These are phyloP conservation scores for Australoheros scitulus DNA, from an alignment of 2,113 vertebrate genomes.

Conservation along the genomic window DNA sequence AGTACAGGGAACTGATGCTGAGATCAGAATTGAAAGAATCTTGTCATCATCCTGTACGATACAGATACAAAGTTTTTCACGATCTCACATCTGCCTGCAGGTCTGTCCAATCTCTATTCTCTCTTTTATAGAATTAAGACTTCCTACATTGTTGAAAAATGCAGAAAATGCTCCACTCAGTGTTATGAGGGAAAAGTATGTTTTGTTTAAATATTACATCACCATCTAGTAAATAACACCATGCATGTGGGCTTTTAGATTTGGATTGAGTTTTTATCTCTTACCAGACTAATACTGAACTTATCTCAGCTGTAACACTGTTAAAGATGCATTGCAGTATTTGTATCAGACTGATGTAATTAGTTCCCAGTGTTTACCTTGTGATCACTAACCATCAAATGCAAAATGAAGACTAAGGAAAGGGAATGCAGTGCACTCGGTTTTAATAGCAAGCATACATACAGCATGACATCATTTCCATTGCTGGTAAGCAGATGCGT, in stretches of 20 bases:
- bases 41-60: not conserved
- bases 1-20: not conserved
- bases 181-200: not conserved
- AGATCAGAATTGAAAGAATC: not conserved
- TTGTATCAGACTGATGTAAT: not conserved
- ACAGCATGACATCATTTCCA: constrained; percentile 54
- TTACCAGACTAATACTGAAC: not conserved
- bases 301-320: not conserved
- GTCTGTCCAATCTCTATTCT: not conserved
- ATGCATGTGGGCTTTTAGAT: not conserved
- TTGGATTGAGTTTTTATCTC: not conserved
- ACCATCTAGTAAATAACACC: not conserved
- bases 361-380: not conserved
- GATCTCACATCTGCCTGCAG: not conserved
- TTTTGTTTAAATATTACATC: not conserved
- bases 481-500: constrained; percentile 44
- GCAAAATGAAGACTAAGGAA: constrained; percentile 31
- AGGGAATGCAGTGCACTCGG: constrained; percentile 40
- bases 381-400: constrained; percentile 3
- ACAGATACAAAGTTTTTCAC: not conserved
- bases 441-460: constrained; percentile 59
- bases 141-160: not conserved
- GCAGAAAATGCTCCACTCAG: not conserved
- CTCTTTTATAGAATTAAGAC: not conserved
- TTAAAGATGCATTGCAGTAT: rapidly evolving